Conservation (phyloP, 30 jellyfish, hydroid and myxozoan species). For the Aurelia coerulea region DNA sequence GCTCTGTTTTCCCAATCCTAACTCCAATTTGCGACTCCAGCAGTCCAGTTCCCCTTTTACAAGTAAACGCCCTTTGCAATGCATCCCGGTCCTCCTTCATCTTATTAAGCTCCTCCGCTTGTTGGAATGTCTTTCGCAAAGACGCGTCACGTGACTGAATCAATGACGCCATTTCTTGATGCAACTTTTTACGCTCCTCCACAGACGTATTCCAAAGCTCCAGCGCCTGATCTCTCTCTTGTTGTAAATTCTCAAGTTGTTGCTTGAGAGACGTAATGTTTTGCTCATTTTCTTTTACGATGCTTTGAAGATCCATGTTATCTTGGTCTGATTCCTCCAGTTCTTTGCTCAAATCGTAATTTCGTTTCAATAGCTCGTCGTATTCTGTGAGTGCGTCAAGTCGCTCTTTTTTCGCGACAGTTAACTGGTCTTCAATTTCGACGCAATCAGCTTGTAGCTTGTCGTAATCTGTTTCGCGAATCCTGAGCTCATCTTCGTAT, state of each 20-base stretch:
- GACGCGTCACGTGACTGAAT: constrained; percentile 72
- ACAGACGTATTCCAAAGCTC: constrained; percentile 80
- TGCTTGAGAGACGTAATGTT: constrained; percentile 47
- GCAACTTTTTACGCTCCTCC: constrained; percentile 81
- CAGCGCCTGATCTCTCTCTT: constrained; percentile 83
- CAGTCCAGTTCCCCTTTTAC: constrained; percentile 13
- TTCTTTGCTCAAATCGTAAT: constrained; percentile 56
- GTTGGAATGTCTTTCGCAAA: constrained; percentile 69
- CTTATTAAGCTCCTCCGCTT: constrained; percentile 67
- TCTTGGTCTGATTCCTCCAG: constrained; percentile 47
- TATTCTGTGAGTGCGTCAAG: constrained; percentile 67
- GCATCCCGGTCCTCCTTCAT: constrained; percentile 62
- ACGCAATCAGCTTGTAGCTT: constrained; percentile 21
- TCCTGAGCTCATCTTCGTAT: constrained; percentile 62
- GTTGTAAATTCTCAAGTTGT: constrained; percentile 60
- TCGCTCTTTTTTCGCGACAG: constrained; percentile 87
- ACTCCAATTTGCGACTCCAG: background rate
- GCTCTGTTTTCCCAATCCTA: background rate
- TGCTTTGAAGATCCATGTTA: constrained; percentile 3
- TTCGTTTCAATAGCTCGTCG: constrained; percentile 67
- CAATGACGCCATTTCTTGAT: constrained; percentile 73
- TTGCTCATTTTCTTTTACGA: constrained; percentile 38
- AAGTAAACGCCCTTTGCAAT: constrained; percentile 33
- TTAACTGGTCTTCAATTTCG: constrained; percentile 69
- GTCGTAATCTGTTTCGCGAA: constrained; percentile 49